Base-by-base conservation (phyloP, 2,888 invertebrate species). In the Caenorhabditis sinica region DNA sequence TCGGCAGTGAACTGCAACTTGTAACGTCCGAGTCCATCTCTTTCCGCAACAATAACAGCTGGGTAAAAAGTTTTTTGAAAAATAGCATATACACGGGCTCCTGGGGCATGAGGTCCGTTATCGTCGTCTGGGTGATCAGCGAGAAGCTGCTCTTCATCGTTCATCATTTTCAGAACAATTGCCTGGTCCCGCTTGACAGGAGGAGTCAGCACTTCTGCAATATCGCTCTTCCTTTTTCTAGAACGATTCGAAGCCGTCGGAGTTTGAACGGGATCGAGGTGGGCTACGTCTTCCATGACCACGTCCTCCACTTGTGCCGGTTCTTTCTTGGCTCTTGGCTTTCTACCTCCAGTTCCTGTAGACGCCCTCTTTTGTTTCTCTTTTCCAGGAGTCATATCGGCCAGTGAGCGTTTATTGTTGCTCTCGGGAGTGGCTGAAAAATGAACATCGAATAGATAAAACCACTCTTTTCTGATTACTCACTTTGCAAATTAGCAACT, bases 41-140 rank as follows among this genome's bases (percentile, higher is more conserved):
- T 84, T 72, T 81, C 86, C 5, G 82, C 25, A 15, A 81, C 53
- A 20, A 93, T 86, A n/a, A 90, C 69, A 0, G 91, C 93, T 3
- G 92, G 90, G 75, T 93, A 93, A 82, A 86, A 92, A 8, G 86
- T 82, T 69, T 89, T 89, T 30, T 86, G 86, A 88, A 89, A 93
- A 36, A 86, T 69, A 4, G 91, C 93, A 63, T 88, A 90, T 20
- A 93, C 92, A 2, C 92, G 88, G 5, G 90, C 89, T 5, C 93
- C 93, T 0, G 83, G 80, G 3, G 83, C 77, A 43, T 87, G 85
- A 0, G 88, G 86, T 2, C 85, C 86, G 23, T 87, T 82, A 9
- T 89, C 89, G 53, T 88, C 86, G 20, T 79, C 74, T 15, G 92
- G 90, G 65, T 89, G 88, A 66, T 92, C 92, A 15, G 88, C 90